phyloP scores from a whole-genome alignment of 2,797 vertebrate genomes.

The Urocyon cinereoargenteus region DNA sequence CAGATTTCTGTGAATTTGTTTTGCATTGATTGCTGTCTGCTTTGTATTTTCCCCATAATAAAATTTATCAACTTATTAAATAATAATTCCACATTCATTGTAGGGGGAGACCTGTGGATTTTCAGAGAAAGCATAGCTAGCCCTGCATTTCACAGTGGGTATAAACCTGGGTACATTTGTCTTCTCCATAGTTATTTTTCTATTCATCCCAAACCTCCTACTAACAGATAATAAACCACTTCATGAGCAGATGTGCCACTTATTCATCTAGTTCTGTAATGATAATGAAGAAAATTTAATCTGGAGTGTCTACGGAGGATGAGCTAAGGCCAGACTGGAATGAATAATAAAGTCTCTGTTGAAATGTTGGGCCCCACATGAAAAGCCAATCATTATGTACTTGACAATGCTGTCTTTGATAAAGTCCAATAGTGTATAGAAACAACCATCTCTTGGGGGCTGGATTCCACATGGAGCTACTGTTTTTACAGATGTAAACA shows the following conservation, averaged over 20 bases:
- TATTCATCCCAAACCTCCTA: conserved; percentile 88
- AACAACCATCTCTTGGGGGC: conserved; percentile 67
- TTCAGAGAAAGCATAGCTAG: conserved; percentile 76
- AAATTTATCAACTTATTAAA: conserved; percentile 83
- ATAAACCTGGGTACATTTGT: conserved; percentile 80
- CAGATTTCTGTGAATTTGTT: conserved; percentile 73
- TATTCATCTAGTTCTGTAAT: conserved; percentile 90
- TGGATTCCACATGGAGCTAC: conserved; percentile 74
- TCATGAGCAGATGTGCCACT: conserved; percentile 90
- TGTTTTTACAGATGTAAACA: conserved; percentile 77
- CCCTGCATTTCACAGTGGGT: conserved; percentile 82
- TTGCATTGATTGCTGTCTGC: conserved; percentile 73
- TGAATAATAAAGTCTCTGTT: conserved; percentile 86
- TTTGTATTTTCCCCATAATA: conserved; percentile 63
- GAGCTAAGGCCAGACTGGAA: conserved; percentile 88
- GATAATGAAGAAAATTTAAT: conserved; percentile 91
- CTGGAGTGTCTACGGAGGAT: conserved; percentile 88
- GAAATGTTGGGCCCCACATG: conserved; percentile 66
- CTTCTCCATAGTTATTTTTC: conserved; percentile 83
- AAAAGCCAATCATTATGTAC: conserved; percentile 83
- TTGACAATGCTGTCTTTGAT: conserved; percentile 74
- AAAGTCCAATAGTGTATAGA: conserved; percentile 41
- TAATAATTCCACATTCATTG: conserved; percentile 84
- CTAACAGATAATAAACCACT: conserved; percentile 89
- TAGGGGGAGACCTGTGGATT: conserved; percentile 69